Base-by-base conservation (phyloP, 2,888 invertebrate genomes). In the Drosophila siamana region DNA sequence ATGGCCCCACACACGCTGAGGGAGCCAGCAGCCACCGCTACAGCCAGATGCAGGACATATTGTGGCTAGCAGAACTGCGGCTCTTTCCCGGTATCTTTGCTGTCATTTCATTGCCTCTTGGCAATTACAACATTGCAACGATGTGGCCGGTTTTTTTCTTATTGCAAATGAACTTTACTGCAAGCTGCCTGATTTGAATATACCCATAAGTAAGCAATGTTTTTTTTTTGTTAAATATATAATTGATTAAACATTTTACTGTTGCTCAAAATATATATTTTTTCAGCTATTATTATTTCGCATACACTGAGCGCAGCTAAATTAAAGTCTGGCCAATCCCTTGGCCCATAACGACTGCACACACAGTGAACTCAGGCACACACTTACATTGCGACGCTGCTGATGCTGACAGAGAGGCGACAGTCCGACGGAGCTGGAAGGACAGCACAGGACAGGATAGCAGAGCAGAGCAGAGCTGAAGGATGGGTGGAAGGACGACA, bases 71-170 rank as follows among this genome's bases (percentile, higher is more conserved):
- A 72, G 79, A 48, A 47, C 22, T 15, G 2, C 36, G 33, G 13
- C 24, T 33, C 11, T 24, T 38, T 5, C 19, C 24, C 8, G 15
- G 15, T 22, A 6, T 54, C n/a, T 51, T 52, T 51, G 50, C 51
- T 56, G 69, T 38, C 70, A 69, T 68, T 70, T 70, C 69, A 75
- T 74, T 81, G 79, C 72, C 69, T 73, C 74, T 67, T 79, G 79
- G 84, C 80, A 80, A 84, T 85, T 85, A 85, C 86, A 86, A 79
- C 76, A 79, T 84, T 89, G 88, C 88, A 84, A 77, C 73, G 84
- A 80, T 88, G 78, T 81, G 80, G 79, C 66, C 67, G 69, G 61
- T 62, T 67, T 74, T 68, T 57, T 16, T 64, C 19, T 19, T 19
- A 1, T 19, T 2, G 2, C 19, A 28, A 28, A 28, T 28, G 9